phyloP scores from a whole-genome alignment of 2,888 invertebrate genomes.

The Xestoiulus laeticollis region DNA sequence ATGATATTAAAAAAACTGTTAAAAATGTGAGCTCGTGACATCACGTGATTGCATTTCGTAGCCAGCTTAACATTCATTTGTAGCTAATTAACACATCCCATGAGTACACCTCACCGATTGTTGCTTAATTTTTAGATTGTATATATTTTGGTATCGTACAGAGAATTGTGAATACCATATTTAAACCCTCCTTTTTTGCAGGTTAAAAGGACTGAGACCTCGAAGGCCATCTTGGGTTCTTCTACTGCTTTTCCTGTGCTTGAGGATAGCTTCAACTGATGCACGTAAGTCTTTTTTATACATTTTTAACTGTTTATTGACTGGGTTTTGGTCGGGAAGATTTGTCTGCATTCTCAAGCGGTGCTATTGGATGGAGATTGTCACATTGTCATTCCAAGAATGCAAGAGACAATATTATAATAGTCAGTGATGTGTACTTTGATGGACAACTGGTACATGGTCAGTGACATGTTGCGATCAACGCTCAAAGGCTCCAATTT shows the following conservation, averaged over 20 bases:
- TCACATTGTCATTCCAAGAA: background rate
- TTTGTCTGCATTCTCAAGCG: background rate
- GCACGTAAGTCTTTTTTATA: slow-evolving; percentile 40
- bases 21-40: too few species aligned
- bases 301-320: background rate
- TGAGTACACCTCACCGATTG: too few species aligned
- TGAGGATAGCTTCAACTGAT: background rate
- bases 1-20: too few species aligned
- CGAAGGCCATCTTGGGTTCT: slow-evolving; percentile 10
- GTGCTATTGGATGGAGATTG: background rate
- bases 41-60: too few species aligned
- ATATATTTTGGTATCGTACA: too few species aligned
- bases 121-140: too few species aligned
- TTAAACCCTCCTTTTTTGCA: background rate
- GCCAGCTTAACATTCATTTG: too few species aligned
- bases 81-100: too few species aligned
- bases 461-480: background rate
- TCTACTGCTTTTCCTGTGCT: slow-evolving; percentile 33
- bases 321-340: background rate
- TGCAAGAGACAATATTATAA: background rate
- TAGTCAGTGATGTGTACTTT: background rate
- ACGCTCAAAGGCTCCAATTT: background rate
- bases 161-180: too few species aligned
- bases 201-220: slow-evolving; percentile 42
- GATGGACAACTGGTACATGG: background rate